Percentiles rank a stretch among this genome's conserved stretches.
These are phyloP conservation scores for Decapterus maruadsi DNA, from an alignment of 2,797 vertebrate genomes.

Conservation along the genomic window DNA sequence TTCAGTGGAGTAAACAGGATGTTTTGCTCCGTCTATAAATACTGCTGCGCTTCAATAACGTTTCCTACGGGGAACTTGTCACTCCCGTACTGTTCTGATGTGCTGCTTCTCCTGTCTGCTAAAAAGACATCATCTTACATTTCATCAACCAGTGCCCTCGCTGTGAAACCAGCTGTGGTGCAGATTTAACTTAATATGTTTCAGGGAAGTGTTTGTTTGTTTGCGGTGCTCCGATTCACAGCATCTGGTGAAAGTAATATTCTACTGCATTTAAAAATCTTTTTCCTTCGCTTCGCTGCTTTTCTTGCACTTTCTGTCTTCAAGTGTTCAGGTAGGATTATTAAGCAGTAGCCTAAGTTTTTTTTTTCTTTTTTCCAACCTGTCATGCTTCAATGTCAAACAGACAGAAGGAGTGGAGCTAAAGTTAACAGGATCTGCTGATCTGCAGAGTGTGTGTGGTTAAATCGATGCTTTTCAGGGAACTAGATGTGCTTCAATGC, in stretches of 20 bases:
- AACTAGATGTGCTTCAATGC: neutral
- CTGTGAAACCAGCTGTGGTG: conserved; percentile 27
- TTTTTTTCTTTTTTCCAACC: neutral
- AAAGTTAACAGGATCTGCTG: neutral
- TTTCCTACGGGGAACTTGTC: conserved; percentile 59
- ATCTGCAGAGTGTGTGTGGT: neutral
- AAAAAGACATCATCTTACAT: conserved; percentile 26
- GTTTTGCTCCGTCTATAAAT: conserved; percentile 67
- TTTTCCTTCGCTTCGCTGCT: neutral
- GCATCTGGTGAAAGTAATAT: neutral
- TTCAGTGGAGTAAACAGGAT: conserved; percentile 61
- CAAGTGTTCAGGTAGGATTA: neutral
- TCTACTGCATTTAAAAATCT: too few species aligned
- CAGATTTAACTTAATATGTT: neutral
- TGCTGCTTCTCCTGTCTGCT: conserved; percentile 33
- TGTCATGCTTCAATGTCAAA: neutral
- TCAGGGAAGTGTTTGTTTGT: neutral
- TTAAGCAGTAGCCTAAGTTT: neutral
- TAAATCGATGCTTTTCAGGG: neutral
- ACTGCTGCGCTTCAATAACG: conserved; percentile 38
- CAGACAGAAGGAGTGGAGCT: neutral
- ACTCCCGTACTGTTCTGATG: conserved; percentile 35
- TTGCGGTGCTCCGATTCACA: conserved; percentile 4
- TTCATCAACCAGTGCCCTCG: conserved; percentile 19
- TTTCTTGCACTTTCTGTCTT: conserved; percentile 9